Conservation (phyloP, 2,113 vertebrate genomes). For the Calidris pugnax region DNA sequence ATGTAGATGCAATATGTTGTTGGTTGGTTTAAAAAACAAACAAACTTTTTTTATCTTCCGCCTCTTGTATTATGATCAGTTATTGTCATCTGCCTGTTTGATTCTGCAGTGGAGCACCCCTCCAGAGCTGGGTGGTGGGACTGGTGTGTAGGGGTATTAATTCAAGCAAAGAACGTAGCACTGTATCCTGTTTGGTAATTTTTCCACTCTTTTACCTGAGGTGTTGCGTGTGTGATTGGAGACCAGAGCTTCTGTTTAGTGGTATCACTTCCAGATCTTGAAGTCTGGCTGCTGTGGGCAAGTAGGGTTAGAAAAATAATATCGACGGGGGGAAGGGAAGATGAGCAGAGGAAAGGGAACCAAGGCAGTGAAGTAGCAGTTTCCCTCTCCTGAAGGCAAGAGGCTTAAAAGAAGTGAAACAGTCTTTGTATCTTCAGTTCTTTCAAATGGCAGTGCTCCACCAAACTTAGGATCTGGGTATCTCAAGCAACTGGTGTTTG, state of each 20-base stretch:
- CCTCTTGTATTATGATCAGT: background rate
- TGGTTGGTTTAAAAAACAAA: background rate
- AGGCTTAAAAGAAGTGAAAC: slow-evolving; percentile 44
- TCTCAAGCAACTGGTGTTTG: background rate
- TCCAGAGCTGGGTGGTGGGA: background rate
- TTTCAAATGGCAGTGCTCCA: background rate
- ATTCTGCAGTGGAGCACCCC: background rate
- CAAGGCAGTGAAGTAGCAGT: background rate
- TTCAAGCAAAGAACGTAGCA: background rate
- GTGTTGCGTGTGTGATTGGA: background rate
- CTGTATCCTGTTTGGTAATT: background rate
- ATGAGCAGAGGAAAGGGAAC: background rate
- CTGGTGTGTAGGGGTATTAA: background rate
- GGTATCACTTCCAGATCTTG: background rate
- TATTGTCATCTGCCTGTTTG: background rate
- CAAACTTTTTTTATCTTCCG: background rate
- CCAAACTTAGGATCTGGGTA: background rate
- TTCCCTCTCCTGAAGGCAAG: background rate
- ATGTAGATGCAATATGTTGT: background rate
- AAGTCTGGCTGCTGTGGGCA: background rate
- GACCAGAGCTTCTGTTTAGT: background rate
- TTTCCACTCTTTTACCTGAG: background rate
- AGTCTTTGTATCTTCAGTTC: accelerated
- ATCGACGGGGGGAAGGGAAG: background rate
- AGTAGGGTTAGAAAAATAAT: background rate